Base-by-base conservation (phyloP, 2,113 vertebrate species). In the Podiceps cristatus region DNA sequence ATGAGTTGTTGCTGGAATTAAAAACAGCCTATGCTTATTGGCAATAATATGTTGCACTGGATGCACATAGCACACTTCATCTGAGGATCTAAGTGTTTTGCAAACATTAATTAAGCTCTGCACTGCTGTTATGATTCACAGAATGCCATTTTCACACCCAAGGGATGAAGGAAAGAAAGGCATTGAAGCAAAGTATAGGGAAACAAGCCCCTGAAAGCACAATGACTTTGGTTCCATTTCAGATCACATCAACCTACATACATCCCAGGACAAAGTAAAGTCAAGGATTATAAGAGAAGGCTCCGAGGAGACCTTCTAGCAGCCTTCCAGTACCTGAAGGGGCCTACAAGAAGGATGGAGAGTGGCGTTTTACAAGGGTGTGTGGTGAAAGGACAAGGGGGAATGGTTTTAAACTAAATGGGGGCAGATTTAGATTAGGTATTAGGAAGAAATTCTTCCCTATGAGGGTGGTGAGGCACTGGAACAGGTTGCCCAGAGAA, bases 101-200 rank as follows among this genome's bases (percentile, higher is more conserved):
- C 93, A 96, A 97, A 95, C 93, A 96, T 89, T 95, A 96, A 96
- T 97, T 95, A 97, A 97, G 94, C 82, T 92, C 86, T 95, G 94
- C 76, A 81, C 82, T 86, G 77, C 95, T 93, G 88, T 85, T 95
- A 85, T 47, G 86, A 97, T 89, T 94, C 88, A 95, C 69, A 82
- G 97, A 96, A 94, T 91, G 76, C 49, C 49, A 95, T 96, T 94
- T 91, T 96, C 91, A 96, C 91, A 96, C 91, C 94, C 96, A 95
- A 88, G 88, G 93, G 96, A 97, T 52, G 53, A 49, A 88, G 55
- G 56, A 92, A 89, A 89, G 37, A 73, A 88, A 93, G 37, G 59
- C 67, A 66, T 29, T 67, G 82, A 93, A 95, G 91, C 66, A 86
- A 88, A 93, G 20, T 37, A 71, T 4, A 47, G 63, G 55, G 29